Conservation (phyloP, 2,888 invertebrate species). For the Masnerella sp. region DNA sequence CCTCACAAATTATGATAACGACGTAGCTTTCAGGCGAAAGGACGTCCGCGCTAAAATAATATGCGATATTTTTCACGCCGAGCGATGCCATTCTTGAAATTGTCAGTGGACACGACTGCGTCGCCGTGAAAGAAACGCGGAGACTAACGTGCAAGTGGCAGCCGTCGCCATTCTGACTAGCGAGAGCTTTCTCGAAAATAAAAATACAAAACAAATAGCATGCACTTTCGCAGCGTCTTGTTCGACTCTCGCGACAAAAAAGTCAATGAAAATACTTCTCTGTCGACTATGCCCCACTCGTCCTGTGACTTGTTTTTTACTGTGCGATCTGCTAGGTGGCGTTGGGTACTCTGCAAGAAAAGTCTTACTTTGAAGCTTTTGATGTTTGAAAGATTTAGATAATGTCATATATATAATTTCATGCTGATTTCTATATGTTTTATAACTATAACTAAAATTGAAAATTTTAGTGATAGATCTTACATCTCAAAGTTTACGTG, state of each 20-base stretch:
- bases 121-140: slow-evolving; percentile 20
- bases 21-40: slow-evolving; percentile 2
- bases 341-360: no score
- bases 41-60: slow-evolving; percentile 21
- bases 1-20: slow-evolving; percentile 16
- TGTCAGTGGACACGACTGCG: slow-evolving; percentile 15
- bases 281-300: slow-evolving; percentile 15
- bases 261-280: slow-evolving; percentile 35
- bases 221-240: slow-evolving; percentile 37
- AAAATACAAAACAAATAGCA: slow-evolving; percentile 42
- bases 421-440: no score
- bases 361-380: no score
- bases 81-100: slow-evolving; percentile 31
- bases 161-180: slow-evolving; percentile 18
- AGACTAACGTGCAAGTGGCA: slow-evolving; percentile 26
- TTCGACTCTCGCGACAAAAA: slow-evolving; percentile 22
- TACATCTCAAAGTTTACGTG: no score
- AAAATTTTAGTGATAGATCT: no score
- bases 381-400: no score
- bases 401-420: no score
- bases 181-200: slow-evolving; percentile 32
- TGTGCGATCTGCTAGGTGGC: slow-evolving; percentile 11
- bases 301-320: slow-evolving; percentile 1
- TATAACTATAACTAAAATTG: no score
- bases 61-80: slow-evolving; percentile 13